Base-by-base conservation (phyloP, 2,797 vertebrate genomes). In the Xiphorhynchus erythropygius region DNA sequence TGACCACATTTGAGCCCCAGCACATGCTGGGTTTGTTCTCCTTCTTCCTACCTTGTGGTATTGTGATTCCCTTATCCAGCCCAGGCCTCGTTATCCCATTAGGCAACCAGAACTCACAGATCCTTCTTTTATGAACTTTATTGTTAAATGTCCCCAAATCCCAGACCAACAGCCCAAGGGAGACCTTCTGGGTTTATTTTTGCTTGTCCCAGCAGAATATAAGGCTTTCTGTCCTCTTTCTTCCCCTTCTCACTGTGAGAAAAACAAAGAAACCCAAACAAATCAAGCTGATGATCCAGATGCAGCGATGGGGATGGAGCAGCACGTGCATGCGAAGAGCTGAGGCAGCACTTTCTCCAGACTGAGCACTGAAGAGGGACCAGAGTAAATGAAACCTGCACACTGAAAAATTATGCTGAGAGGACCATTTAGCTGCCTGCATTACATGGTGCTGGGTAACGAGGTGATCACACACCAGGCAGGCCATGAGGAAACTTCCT, bases 381-480 rank as follows among this genome's bases (percentile, higher is more conserved):
- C 87, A 67, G 87, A 84, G 71, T 78, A 96, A 94, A 78, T 65
- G 79, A 87, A 95, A 81, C 78, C 71, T 22, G 8, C 5, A 5
- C 47, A 39, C 53, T 90, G 79, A 84, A 82, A 90, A 94, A 69
- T 46, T 55, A 73, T 46, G 44, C 76, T 87, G 60, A 84, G 91
- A 89, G 74, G 46, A 63, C 62, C n/a, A 19, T 73, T 47, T 81
- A 73, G 23, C 46, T 84, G 32, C 35, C 62, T 75, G 47, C 52
- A 57, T 90, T 74, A 60, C 52, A 21, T n/a, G 73, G 65, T 86
- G 67, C 92, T 89, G 68, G 71, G 84, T 93, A 89, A 71, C n/a
- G 1, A 47, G 9, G 22, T 77, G 87, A 84, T 90, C 57, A 75
- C 41, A 53, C 6, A 3, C 39, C n/a, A 15, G 39, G 42, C 55